Evolutionary conservation across 1,140 invertebrate species (phyloP).

Genomic region (Drosophila sp.): DNA sequence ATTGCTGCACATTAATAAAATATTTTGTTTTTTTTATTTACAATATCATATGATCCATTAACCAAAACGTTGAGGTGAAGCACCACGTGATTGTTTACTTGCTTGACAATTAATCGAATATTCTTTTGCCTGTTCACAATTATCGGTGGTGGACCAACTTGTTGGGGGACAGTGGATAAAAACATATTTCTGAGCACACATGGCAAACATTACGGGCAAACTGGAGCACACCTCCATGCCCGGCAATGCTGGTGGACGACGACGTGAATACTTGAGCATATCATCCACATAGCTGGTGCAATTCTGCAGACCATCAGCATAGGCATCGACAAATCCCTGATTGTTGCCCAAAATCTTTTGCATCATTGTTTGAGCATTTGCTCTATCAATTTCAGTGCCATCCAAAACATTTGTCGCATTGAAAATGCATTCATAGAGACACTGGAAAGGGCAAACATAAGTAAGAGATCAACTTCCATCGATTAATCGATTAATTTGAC

Average conservation of each 20-base stretch:
- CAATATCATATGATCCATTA: not conserved
- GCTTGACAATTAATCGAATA: constrained; percentile 44
- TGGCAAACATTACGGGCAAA: constrained; percentile 19
- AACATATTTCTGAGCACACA: constrained; percentile 38
- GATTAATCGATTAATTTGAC: constrained; percentile 1
- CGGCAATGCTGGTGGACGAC: not conserved
- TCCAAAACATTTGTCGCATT: constrained; percentile 32
- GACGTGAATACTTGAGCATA: constrained; percentile 5
- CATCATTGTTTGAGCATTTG: constrained; percentile 37
- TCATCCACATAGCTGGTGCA: constrained; percentile 32
- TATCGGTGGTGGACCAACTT: constrained; percentile 41
- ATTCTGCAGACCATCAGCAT: constrained; percentile 35
- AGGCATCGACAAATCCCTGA: constrained; percentile 38
- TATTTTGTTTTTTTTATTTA: too few relatives aligned
- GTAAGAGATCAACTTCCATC: not conserved
- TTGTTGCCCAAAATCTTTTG: constrained; percentile 35
- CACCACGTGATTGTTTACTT: constrained; percentile 27
- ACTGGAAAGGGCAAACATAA: constrained; percentile 16
- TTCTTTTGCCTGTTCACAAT: constrained; percentile 40
- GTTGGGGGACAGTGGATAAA: constrained; percentile 51
- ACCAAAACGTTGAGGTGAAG: not conserved
- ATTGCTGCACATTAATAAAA: not conserved
- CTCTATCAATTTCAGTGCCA: constrained; percentile 26
- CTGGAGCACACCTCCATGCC: constrained; percentile 27
- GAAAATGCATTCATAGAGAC: constrained; percentile 56